Conservation (phyloP, 2,797 vertebrate species). For the Selene dorsalis region DNA sequence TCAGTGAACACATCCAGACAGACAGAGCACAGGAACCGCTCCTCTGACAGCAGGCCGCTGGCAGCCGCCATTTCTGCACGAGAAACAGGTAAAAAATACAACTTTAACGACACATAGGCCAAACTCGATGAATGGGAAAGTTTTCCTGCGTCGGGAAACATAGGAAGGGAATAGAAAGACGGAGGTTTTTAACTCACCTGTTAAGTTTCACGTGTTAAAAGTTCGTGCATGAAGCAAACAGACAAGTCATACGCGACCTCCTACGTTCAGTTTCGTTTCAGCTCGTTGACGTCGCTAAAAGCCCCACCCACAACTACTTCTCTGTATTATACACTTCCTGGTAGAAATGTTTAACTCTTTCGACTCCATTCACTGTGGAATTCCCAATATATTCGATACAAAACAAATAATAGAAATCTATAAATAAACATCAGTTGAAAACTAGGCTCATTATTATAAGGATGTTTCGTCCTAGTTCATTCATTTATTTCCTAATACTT, state of each 20-base stretch:
- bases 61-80: constrained; percentile 51
- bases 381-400: not conserved
- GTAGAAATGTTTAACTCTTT: constrained; percentile 20
- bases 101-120: not conserved
- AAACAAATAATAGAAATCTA: not conserved
- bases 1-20: constrained; percentile 57
- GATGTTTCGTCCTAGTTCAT: no score
- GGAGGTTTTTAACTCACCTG: constrained; percentile 2
- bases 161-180: not conserved
- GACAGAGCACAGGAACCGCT: constrained; percentile 50
- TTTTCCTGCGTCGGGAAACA: not conserved
- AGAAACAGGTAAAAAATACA: not conserved
- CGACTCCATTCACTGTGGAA: not conserved
- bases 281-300: not conserved
- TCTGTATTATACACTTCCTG: not conserved
- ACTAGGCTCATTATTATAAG: no score
- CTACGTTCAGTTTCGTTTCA: not conserved
- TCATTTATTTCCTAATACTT: no score
- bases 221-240: not conserved
- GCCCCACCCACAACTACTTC: not conserved
- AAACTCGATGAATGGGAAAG: not conserved
- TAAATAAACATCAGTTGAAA: not conserved
- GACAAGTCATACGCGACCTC: not conserved
- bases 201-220: not conserved
- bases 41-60: constrained; percentile 38